phyloP scores from a whole-genome alignment of 2,113 vertebrate genomes.

The Dissostichus mawsoni region DNA sequence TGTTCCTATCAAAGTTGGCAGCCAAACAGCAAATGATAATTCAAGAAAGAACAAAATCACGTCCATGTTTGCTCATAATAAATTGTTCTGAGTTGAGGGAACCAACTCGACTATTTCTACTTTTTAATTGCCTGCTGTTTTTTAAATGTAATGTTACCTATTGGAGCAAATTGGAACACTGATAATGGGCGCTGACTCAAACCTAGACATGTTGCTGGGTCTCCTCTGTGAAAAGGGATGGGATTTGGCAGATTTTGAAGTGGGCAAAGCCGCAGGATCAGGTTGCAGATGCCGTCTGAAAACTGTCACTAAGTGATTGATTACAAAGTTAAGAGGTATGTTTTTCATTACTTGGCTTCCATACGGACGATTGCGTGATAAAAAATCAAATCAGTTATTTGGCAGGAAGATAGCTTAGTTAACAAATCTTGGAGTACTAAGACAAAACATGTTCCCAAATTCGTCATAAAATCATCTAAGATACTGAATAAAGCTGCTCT shows the following conservation, averaged over 20 bases:
- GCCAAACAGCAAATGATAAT: not conserved
- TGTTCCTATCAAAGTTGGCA: not conserved
- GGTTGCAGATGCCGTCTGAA: conserved; percentile 14
- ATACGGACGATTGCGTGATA: not conserved
- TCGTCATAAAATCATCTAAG: not conserved
- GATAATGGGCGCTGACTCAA: no score
- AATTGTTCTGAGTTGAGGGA: no score
- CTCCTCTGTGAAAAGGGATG: no score
- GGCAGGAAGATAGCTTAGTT: not conserved
- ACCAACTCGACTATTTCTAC: no score
- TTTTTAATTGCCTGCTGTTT: no score
- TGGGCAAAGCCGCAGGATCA: conserved; percentile 24
- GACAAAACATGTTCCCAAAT: not conserved
- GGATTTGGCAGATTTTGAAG: conserved; percentile 11
- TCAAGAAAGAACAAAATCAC: no score
- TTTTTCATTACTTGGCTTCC: not conserved
- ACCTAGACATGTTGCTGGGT: no score
- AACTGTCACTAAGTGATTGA: conserved; percentile 9
- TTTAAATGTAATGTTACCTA: no score
- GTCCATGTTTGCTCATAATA: not conserved
- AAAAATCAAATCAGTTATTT: not conserved
- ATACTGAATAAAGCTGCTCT: not conserved
- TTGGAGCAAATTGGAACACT: no score
- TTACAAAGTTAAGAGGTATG: not conserved
- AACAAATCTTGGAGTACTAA: not conserved